phyloP scores from a whole-genome alignment of 2,113 vertebrate species.

The Fregetta grallaria region DNA sequence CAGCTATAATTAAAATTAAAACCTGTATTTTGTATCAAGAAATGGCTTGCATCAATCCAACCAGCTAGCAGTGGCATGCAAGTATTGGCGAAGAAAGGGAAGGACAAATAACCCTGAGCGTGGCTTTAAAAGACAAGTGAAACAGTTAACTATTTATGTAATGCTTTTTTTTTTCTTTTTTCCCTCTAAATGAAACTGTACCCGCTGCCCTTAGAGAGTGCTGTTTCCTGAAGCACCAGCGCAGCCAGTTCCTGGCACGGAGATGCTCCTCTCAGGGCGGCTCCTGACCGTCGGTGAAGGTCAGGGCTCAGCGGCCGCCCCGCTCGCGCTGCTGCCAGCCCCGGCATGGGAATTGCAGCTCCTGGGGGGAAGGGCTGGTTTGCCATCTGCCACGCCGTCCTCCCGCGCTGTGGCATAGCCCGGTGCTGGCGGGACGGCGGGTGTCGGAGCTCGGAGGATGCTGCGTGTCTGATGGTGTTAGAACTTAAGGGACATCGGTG shows the following conservation, averaged over 20 bases:
- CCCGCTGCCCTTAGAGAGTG: neutral
- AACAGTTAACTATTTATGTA: neutral
- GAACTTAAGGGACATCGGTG: rapidly evolving
- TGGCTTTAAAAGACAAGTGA: rapidly evolving
- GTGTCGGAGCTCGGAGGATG: neutral
- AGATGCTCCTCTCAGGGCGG: neutral
- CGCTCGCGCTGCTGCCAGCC: neutral
- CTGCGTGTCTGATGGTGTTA: rapidly evolving
- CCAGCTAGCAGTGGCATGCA: too few species aligned
- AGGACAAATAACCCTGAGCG: rapidly evolving
- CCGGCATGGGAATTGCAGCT: rapidly evolving
- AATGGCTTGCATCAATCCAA: neutral
- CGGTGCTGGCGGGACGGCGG: rapidly evolving
- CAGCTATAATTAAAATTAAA: neutral
- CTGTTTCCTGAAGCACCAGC: neutral
- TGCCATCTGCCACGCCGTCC: neutral
- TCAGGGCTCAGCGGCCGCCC: neutral
- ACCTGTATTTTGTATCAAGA: neutral
- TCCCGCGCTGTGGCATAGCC: neutral
- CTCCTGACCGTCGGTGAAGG: neutral
- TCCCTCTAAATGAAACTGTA: neutral
- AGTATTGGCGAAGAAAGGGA: neutral
- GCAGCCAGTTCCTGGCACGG: neutral
- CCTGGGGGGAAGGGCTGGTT: neutral
- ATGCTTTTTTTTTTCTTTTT: neutral